Conservation (phyloP, 2,113 vertebrate species). For the Psophia crepitans region DNA sequence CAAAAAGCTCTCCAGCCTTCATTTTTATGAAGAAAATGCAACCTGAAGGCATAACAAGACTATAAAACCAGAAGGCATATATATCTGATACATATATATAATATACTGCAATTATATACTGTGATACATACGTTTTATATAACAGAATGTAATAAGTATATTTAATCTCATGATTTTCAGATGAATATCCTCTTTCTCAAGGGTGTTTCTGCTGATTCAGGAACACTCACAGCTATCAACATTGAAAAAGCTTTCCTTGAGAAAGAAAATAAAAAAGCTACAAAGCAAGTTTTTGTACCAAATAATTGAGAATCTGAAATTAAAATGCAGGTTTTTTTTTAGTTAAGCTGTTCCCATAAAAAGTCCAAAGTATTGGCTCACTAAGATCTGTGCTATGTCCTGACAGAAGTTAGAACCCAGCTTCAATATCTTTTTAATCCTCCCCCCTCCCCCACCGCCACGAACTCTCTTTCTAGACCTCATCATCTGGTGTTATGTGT, state of each 20-base stretch:
- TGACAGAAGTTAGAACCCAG: background rate
- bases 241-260: background rate
- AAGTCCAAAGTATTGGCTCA: background rate
- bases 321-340: background rate
- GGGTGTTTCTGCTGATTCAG: background rate
- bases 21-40: background rate
- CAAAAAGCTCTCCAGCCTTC: background rate
- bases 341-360: background rate
- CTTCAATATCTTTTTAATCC: background rate
- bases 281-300: background rate
- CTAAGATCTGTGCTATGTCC: background rate
- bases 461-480: background rate
- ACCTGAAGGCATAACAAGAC: background rate
- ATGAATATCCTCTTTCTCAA: background rate
- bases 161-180: background rate
- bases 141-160: background rate
- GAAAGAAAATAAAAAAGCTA: background rate
- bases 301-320: background rate
- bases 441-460: no score
- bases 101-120: background rate
- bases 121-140: background rate
- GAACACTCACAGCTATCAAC: background rate
- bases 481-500: background rate
- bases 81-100: background rate
- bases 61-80: background rate